A percentile compares a stretch with the other conserved stretches of the same genome.
These are phyloP conservation scores for Gadus macrocephalus DNA, from an alignment of 2,113 vertebrate species.

Conservation along the genomic window DNA sequence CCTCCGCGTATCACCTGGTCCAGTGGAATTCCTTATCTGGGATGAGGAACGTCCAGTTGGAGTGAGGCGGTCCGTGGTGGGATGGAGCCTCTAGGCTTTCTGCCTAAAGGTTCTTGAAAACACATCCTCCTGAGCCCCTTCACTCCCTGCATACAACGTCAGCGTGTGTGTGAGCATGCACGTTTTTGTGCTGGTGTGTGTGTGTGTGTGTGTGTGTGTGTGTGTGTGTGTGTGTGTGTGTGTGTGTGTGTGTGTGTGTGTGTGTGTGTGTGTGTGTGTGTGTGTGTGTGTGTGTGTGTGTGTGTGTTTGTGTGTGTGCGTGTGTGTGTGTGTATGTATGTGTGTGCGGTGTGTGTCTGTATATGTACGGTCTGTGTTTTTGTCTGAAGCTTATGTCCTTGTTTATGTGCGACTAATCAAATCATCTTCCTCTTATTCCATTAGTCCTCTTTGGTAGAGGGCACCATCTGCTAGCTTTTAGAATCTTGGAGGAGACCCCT, in stretches of 20 bases:
- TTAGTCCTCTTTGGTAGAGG: conserved; percentile 39
- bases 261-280: not conserved
- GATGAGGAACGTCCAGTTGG: conserved; percentile 38
- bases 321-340: conserved; percentile 1
- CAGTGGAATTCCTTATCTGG: conserved; percentile 31
- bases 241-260: not conserved
- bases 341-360: not conserved
- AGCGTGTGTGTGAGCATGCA: not conserved
- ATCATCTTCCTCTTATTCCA: conserved; percentile 41
- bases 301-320: not conserved
- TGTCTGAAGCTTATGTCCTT: not conserved
- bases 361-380: not conserved
- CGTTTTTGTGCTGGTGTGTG: not conserved
- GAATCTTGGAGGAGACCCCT: conserved; percentile 44
- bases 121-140: conserved; percentile 38
- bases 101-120: conserved; percentile 34
- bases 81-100: conserved; percentile 20
- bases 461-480: conserved; percentile 65
- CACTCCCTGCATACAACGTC: conserved; percentile 12
- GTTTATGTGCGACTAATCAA: conserved; percentile 27
- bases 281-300: not conserved
- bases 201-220: not conserved
- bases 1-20: not conserved
- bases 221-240: not conserved
- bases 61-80: conserved; percentile 37